Evolutionary conservation across 2,797 vertebrate species (phyloP), one percentile per base, ranked within the genome.

Genomic region (Spatula clypeata): DNA sequence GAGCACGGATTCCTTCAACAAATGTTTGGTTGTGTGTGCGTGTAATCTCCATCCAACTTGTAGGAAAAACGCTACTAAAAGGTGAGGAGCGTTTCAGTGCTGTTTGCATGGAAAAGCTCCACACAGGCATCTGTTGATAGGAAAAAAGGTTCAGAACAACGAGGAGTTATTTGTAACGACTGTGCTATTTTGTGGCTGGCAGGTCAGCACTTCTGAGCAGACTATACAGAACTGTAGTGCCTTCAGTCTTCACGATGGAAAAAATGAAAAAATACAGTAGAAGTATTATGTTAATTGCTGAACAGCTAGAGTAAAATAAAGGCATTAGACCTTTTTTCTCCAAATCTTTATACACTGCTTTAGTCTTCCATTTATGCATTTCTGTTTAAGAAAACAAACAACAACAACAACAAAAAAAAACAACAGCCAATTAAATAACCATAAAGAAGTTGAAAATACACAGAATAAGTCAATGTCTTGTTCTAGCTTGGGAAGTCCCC

Each of bases 1-100:
- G 75, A 55, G 67, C 86, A 95, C 49, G 79, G 76, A 89, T 60
- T 90, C 80, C 54, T 66, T 82, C 77, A 75, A 69, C 60, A 87
- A 85, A 84, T 1, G 5, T 36, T 87, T 2, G 0, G 32, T 10
- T 82, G 51, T 70, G 34, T 16, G 36, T 3, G 0, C 0, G 0
- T 8, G 29, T 67, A 42, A 64, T 61, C 53, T 54, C 82, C 64
- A 45, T 62, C 40, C 74, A 69, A 9, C 38, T 73, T 74, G 10
- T 26, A 79, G 36, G 47, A 72, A 92, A 94, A 93, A 32, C 20
- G 34, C 20, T 38, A 23, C 18, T 31, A 54, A 66, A 88, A 93
- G 17, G 13, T 38, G n/a, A 72, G 27, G 47, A 51, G 13, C 44
- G 94, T 87, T 82, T 32, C 5, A 14, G 49, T 26, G 20, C 54